Conservation (phyloP, 2,797 vertebrate genomes). For the Phylloscopus collybita region DNA sequence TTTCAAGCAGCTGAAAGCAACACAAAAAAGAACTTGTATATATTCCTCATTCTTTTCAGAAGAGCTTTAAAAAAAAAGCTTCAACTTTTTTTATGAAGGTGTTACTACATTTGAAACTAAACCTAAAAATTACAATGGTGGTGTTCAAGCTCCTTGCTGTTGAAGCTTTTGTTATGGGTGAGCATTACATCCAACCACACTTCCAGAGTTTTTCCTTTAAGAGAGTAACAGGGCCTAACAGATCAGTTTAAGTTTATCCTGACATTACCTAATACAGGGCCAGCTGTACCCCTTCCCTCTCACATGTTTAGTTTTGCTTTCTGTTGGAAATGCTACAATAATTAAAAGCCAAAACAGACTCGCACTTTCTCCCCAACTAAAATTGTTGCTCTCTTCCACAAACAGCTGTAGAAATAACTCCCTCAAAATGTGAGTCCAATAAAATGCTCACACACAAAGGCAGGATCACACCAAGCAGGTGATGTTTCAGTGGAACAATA, state of each 20-base stretch:
- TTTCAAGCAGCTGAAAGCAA: conserved; percentile 67
- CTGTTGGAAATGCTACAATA: background rate
- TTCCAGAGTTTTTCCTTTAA: background rate
- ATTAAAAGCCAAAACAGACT: background rate
- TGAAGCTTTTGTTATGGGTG: background rate
- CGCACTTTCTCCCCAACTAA: background rate
- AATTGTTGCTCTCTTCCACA: background rate
- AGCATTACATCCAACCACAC: background rate
- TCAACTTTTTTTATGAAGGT: background rate
- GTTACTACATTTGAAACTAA: background rate
- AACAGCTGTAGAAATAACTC: background rate
- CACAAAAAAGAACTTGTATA: conserved; percentile 2
- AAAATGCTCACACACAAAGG: background rate
- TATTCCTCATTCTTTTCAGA: background rate
- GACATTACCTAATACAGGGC: background rate
- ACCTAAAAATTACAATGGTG: background rate
- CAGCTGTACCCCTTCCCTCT: background rate
- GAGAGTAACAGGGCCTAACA: background rate
- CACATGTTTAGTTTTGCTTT: background rate
- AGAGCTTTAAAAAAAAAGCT: background rate
- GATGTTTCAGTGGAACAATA: background rate
- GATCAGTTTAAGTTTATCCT: background rate
- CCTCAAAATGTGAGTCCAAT: background rate
- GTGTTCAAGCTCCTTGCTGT: background rate
- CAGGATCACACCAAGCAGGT: background rate